Base-by-base conservation (phyloP, 2,797 vertebrate genomes). In the Tolypeutes matacus region DNA sequence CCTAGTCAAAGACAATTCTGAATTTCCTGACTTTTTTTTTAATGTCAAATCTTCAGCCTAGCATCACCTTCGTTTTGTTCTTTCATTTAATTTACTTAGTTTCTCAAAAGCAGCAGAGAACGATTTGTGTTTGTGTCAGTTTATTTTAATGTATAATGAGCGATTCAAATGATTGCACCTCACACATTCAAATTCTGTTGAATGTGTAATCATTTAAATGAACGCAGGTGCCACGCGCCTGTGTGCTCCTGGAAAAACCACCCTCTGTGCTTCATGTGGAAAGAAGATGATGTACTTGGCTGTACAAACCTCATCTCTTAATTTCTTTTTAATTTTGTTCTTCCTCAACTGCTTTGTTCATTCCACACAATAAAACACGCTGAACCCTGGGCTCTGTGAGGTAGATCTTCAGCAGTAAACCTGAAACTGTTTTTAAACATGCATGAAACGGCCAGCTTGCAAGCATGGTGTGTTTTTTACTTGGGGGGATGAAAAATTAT, bases 91-190 rank as follows among this genome's bases (percentile, higher is more conserved):
- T 93, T 96, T 82, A 89, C 78, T 96, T 95, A 46, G 85, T 73
- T 89, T 96, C 91, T 95, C 89, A 60, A 89, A 75, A 94, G 91
- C 67, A 70, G 67, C 70, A 53, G 89, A 95, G 89, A 96, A 78
- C 14, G 31, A 69, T 49, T 46, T 76, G 89, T 93, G 89, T 95
- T 95, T 93, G 62, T 94, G 89, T 82, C n/a, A 20, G 88, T 97
- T 96, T 96, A 93, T 97, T 96, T 97, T 93, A 89, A 85, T 94
- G 95, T 70, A 70, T 96, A 96, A 96, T 95, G 91, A 95, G 94
- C 4, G 9, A 94, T 96, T 89, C 89, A 69, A 89, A 72, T 94
- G 96, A 97, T 67, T 81, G 93, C 94, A 82, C 42, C 69, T 88
- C 96, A 65, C 95, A 95, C 94, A 94, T 87, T 95, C 93, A 81